Evolutionary conservation across 2,797 vertebrate genomes (phyloP), one percentile per base, ranked within the genome.

Genomic region (Parotocinclus haroldoi): DNA sequence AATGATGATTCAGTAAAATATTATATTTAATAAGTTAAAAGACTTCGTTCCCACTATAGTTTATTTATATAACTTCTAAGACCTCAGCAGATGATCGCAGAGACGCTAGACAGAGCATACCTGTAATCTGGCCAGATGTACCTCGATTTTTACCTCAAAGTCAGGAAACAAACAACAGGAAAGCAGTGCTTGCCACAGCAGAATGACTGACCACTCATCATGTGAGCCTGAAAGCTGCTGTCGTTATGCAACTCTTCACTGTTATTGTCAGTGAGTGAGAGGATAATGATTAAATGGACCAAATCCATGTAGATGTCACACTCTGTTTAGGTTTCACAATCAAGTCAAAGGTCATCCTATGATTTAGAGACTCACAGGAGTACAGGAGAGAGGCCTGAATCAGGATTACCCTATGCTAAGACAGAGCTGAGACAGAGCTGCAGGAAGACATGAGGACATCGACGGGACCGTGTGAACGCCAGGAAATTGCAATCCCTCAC

Each of bases 141-240:
- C 2, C 27, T 27, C 27, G 5, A 27, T 5, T 27, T 27, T 27
- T 27, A 5, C 27, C 5, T 27, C n/a, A n/a, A 27, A 27, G 27
- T 27, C 27, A 27, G 27, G 2, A n/a, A n/a, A 27, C 5, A 5
- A 27, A 27, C 27, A 27, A 27, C 27, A 27, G 27, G 2, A 27
- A 5, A 27, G 27, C 9, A 54, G 7, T 61, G 38, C 27, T 64
- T 50, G 49, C 13, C 19, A 13, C 39, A 63, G 13, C n/a, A 58
- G 37, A 12, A 54, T 52, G 39, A 45, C 18, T 27, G n/a, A 13
- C 14, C 57, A 46, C 19, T 17, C 12, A 40, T 45, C 85, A 79
- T 75, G 80, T 87, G 83, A 84, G 27, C 18, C 42, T 79, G 76
- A 83, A 75, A 81, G 81, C 78, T 79, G 76, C 27, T 37, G 42